phyloP scores from a whole-genome alignment of 2,797 vertebrate genomes.

The Syndactyla subalaris region DNA sequence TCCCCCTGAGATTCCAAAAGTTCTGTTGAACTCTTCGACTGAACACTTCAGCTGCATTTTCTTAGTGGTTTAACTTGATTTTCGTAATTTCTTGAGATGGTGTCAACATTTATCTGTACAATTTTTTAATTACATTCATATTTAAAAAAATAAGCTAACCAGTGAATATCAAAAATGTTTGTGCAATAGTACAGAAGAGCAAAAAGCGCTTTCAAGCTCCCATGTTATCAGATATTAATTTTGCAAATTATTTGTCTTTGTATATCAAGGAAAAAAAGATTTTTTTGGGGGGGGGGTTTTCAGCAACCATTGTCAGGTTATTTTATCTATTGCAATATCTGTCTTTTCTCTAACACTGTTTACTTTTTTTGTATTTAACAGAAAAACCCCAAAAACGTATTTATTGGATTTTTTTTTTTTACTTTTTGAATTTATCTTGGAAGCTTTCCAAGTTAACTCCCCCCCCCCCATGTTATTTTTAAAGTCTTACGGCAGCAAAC shows the following conservation, averaged over 20 bases:
- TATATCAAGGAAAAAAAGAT: not conserved
- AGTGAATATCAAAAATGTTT: not conserved
- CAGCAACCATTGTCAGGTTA: not conserved
- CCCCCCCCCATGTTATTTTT: constrained; percentile 1
- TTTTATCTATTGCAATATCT: not conserved
- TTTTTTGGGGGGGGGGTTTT: not conserved
- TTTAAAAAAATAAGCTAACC: not conserved
- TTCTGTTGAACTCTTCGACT: not conserved
- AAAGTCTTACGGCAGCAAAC: constrained; percentile 7
- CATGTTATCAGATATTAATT: not conserved
- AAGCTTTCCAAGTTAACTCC: constrained; percentile 51
- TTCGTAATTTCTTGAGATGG: not conserved
- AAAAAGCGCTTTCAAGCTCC: not conserved
- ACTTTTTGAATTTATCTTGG: constrained; percentile 49
- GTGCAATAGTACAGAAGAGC: not conserved
- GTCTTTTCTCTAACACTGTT: not conserved
- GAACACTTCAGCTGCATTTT: not conserved
- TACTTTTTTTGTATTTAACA: not conserved
- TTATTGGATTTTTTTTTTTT: not conserved
- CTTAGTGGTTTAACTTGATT: not conserved
- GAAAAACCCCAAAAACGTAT: not conserved
- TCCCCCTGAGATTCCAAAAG: not conserved
- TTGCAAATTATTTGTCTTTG: not conserved
- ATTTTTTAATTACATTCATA: not conserved
- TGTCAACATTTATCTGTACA: not conserved